A percentile compares a stretch with the other conserved stretches of the same genome.
Conservation (phyloP, 2,888 invertebrate species). For the Phytoseiulus persimilis region DNA sequence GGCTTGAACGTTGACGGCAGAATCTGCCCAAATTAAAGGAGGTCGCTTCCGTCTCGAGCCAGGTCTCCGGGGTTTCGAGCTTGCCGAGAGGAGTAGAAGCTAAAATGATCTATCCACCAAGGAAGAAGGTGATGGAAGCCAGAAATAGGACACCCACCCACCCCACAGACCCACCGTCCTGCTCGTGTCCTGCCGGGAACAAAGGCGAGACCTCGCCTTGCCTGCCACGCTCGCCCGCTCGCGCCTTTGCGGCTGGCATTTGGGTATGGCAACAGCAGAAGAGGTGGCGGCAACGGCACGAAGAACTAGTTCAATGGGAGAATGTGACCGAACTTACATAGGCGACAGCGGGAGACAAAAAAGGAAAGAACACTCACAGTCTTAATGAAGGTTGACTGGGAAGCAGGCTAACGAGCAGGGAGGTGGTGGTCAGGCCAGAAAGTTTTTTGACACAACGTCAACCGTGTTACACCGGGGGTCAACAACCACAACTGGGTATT, state of each 20-base stretch:
- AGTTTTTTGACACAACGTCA: not conserved
- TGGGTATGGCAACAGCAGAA: too few species aligned
- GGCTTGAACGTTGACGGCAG: not conserved
- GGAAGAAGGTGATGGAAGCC: conserved; percentile 20
- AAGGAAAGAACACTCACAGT: not conserved
- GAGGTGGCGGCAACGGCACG: not conserved
- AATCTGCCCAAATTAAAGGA: not conserved
- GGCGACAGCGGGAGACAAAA: not conserved
- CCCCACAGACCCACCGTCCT: not conserved
- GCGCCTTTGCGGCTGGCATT: not conserved
- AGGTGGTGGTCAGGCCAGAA: not conserved
- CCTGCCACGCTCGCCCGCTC: not conserved
- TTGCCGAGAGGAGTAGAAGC: not conserved
- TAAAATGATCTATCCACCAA: conserved; percentile 9
- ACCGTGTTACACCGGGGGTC: not conserved
- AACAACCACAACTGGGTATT: not conserved
- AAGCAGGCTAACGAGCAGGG: not conserved
- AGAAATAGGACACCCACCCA: conserved; percentile 31
- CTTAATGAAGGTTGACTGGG: not conserved
- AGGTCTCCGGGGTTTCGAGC: not conserved
- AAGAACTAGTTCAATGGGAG: not conserved
- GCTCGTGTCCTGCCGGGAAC: not conserved
- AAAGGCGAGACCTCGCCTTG: not conserved
- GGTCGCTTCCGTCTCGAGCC: not conserved
- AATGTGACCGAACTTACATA: not conserved